phyloP scores from a whole-genome alignment of 2,113 vertebrate species.

The Meles meles region DNA sequence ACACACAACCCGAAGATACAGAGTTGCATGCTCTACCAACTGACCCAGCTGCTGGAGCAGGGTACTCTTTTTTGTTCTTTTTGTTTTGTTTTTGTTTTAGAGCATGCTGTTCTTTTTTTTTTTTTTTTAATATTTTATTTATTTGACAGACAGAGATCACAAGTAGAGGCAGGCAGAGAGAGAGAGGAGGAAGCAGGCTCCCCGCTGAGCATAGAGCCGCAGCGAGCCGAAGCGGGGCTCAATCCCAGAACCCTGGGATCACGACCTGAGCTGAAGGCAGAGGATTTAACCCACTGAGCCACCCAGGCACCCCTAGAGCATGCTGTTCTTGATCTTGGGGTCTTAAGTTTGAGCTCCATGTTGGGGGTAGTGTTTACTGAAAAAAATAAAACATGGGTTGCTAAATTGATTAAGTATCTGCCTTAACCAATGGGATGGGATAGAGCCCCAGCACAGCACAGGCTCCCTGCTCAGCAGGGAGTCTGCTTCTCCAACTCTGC shows the following conservation, averaged over 20 bases:
- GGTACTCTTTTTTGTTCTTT: neutral
- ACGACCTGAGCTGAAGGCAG: too few relatives aligned
- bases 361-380: neutral
- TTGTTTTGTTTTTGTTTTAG: neutral
- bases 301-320: too few relatives aligned
- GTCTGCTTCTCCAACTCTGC: neutral
- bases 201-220: too few relatives aligned
- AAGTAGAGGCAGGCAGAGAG: too few relatives aligned
- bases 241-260: too few relatives aligned
- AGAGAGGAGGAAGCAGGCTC: too few relatives aligned
- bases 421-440: neutral
- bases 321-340: neutral
- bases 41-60: neutral
- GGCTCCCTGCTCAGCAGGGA: neutral
- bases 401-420: neutral
- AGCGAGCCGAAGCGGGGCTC: too few relatives aligned
- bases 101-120: neutral
- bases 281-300: too few relatives aligned
- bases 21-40: neutral
- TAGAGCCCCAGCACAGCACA: neutral
- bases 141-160: too few relatives aligned
- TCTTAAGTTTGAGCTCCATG: neutral
- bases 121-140: too few relatives aligned
- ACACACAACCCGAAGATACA: neutral
- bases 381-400: neutral